A percentile compares a stretch with the other conserved stretches of the same genome.
These are phyloP conservation scores for Centrocercus urophasianus DNA, from an alignment of 2,113 vertebrate species.

Conservation along the genomic window DNA sequence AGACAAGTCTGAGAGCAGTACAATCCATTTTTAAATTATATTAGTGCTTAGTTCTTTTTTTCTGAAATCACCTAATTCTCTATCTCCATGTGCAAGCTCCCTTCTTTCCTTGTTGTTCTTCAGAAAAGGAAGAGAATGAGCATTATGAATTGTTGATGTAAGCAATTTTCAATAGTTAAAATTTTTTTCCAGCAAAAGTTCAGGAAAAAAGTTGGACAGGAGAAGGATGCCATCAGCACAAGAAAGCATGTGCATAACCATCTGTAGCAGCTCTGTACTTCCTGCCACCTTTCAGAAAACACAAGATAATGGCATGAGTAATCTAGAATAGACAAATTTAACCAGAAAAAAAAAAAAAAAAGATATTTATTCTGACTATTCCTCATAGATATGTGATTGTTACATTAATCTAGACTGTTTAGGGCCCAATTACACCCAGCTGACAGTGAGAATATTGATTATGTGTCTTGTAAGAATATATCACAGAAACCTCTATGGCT, in stretches of 20 bases:
- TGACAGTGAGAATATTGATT: background rate
- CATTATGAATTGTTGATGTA: constrained; percentile 16
- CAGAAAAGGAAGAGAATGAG: background rate
- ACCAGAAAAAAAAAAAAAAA: background rate
- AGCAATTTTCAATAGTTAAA: background rate
- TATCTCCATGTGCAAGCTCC: background rate
- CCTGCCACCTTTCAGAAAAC: background rate
- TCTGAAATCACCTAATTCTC: constrained; percentile 26
- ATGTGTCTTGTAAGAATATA: background rate
- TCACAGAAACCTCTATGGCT: background rate
- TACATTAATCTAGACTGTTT: background rate
- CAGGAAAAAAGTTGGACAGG: background rate
- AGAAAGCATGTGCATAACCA: background rate
- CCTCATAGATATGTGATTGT: background rate
- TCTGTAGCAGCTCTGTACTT: background rate
- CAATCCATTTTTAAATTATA: constrained; percentile 21
- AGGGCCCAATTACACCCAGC: background rate
- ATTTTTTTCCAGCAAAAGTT: background rate
- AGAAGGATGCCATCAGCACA: background rate
- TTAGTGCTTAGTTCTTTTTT: constrained; percentile 8
- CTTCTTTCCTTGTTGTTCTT: background rate
- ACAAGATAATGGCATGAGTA: background rate
- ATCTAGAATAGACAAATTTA: background rate
- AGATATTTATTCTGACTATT: background rate
- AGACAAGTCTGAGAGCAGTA: constrained; percentile 20